phyloP scores from a whole-genome alignment of 2,888 invertebrate species.

The Carabus problematicus region DNA sequence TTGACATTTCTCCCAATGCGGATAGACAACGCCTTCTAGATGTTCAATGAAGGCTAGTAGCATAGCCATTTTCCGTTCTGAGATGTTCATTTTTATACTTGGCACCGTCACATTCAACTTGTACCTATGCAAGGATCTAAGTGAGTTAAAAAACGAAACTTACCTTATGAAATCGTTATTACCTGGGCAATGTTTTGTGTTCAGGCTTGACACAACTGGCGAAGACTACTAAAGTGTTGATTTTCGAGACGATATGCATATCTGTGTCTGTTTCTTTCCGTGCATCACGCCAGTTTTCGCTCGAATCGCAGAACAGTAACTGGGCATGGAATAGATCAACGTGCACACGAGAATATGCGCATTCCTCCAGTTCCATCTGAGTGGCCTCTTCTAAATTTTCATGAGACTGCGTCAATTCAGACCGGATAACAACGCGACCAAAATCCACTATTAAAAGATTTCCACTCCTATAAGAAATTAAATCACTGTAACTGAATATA shows the following conservation, averaged over 20 bases:
- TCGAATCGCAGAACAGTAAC: slow-evolving; percentile 66
- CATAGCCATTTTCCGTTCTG: slow-evolving; percentile 72
- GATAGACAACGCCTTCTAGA: slow-evolving; percentile 29
- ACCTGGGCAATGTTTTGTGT: slow-evolving; percentile 56
- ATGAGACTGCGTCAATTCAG: slow-evolving; percentile 73
- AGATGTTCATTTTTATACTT: slow-evolving; percentile 76
- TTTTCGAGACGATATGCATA: slow-evolving; percentile 75
- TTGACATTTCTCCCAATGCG: slow-evolving; percentile 26
- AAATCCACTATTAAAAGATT: slow-evolving; percentile 76
- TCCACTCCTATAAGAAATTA: slow-evolving; percentile 64
- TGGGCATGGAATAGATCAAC: slow-evolving; percentile 74
- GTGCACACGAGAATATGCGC: slow-evolving; percentile 78
- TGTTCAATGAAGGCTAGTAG: slow-evolving; percentile 59
- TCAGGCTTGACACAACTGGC: slow-evolving; percentile 52
- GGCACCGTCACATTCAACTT: slow-evolving; percentile 78
- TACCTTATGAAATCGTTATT: slow-evolving; percentile 39
- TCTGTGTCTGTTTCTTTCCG: slow-evolving; percentile 76
- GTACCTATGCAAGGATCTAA: slow-evolving; percentile 62
- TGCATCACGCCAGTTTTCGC: slow-evolving; percentile 77
- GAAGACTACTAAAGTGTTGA: slow-evolving; percentile 56
- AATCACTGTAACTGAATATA: background rate
- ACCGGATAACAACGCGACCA: slow-evolving; percentile 72
- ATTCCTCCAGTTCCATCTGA: slow-evolving; percentile 82
- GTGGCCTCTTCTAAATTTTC: slow-evolving; percentile 70
- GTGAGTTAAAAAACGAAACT: background rate